Percentiles rank a stretch among this genome's conserved stretches.
Conservation (phyloP, 2,888 invertebrate species). For the Epiblema foenella region DNA sequence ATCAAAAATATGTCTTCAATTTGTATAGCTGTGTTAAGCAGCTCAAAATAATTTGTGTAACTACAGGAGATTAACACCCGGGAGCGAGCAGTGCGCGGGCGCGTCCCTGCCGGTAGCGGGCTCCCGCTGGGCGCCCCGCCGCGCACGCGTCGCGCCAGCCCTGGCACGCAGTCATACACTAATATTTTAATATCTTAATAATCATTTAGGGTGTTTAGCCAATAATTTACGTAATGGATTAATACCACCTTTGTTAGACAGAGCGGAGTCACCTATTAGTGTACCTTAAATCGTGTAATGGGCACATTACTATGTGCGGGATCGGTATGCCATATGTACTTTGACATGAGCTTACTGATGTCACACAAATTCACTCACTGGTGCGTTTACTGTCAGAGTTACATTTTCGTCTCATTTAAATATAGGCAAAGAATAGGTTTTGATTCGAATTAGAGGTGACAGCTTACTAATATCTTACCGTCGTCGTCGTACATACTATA, state of each 20-base stretch:
- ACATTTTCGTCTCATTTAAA: too few relatives aligned
- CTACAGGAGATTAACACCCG: slow-evolving; percentile 43
- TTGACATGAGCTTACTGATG: too few relatives aligned
- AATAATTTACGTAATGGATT: slow-evolving; percentile 73
- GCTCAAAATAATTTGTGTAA: slow-evolving; percentile 40
- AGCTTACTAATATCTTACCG: too few relatives aligned
- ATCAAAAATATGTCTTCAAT: slow-evolving; percentile 9
- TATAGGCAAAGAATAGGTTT: too few relatives aligned
- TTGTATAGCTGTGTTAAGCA: slow-evolving; percentile 26
- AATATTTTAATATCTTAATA: slow-evolving; percentile 83
- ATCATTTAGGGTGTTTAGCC: slow-evolving; percentile 74
- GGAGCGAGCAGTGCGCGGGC: slow-evolving; percentile 35
- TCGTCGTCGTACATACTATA: too few relatives aligned
- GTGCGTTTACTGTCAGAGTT: too few relatives aligned
- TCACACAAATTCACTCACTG: too few relatives aligned
- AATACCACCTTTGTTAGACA: slow-evolving; percentile 48
- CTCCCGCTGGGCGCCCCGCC: slow-evolving; percentile 76
- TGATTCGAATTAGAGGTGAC: too few relatives aligned
- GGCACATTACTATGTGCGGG: not conserved
- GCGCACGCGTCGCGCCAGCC: slow-evolving; percentile 64
- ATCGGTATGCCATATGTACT: too few relatives aligned
- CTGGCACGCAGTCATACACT: slow-evolving; percentile 53
- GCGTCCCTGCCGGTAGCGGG: slow-evolving; percentile 68
- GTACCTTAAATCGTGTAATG: not conserved
- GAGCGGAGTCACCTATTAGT: not conserved